Conservation (phyloP, 2,797 vertebrate genomes). For the Amphiprion clarkii region DNA sequence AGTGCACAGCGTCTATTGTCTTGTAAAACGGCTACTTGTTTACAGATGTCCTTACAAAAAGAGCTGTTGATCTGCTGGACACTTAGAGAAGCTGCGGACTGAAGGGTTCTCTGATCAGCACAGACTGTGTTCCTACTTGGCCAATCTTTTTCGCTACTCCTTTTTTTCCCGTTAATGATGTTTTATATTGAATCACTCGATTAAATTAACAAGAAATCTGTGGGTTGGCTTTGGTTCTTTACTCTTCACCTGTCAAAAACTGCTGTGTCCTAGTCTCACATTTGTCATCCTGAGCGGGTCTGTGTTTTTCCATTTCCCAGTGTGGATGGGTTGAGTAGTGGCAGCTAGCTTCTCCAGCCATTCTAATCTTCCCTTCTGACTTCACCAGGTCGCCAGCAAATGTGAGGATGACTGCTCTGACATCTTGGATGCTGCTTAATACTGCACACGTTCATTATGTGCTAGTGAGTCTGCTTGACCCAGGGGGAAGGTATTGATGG, state of each 20-base stretch:
- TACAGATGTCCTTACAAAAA: background rate
- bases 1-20: too few species aligned
- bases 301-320: background rate
- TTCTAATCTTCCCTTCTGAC: slow-evolving; percentile 70
- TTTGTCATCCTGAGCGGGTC: background rate
- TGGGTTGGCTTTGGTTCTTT: slow-evolving; percentile 61
- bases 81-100: slow-evolving; percentile 6
- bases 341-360: background rate
- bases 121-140: slow-evolving; percentile 43
- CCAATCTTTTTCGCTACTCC: slow-evolving; percentile 42
- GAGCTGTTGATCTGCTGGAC: slow-evolving; percentile 4
- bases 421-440: slow-evolving; percentile 49
- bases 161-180: slow-evolving; percentile 58
- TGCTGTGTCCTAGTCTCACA: background rate
- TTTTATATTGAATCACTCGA: slow-evolving; percentile 79
- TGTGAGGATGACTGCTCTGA: slow-evolving; percentile 65
- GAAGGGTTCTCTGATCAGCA: slow-evolving; percentile 25
- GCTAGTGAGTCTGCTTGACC: slow-evolving; percentile 14
- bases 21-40: slow-evolving; percentile 1
- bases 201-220: slow-evolving; percentile 78
- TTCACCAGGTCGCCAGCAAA: slow-evolving; percentile 73
- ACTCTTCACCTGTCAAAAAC: slow-evolving; percentile 24
- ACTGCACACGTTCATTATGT: background rate
- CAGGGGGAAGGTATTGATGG: slow-evolving; percentile 15
- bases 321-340: too few species aligned